These are phyloP conservation scores for Coenonympha glycerion DNA, from an alignment of 2,888 invertebrate genomes.

Conservation along the genomic window DNA sequence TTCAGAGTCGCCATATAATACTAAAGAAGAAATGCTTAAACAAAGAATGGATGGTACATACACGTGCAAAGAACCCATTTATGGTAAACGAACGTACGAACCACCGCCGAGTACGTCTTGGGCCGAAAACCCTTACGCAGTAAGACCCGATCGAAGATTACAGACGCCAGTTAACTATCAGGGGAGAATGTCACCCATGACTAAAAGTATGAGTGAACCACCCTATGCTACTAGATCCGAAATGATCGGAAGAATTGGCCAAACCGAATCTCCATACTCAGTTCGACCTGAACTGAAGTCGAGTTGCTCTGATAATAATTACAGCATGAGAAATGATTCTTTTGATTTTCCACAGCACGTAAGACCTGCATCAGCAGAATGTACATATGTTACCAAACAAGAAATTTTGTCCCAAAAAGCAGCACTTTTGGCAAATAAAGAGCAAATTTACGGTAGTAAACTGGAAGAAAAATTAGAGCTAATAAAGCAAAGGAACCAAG, in stretches of 20 bases:
- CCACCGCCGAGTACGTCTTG: constrained; percentile 63
- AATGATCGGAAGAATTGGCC: constrained; percentile 60
- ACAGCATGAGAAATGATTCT: constrained; percentile 48
- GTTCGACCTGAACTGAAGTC: constrained; percentile 62
- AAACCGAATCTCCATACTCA: constrained; percentile 60
- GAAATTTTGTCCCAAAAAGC: constrained; percentile 72
- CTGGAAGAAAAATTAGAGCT: constrained; percentile 71
- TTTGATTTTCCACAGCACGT: constrained; percentile 49
- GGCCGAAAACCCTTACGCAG: constrained; percentile 60
- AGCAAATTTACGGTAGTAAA: constrained; percentile 54
- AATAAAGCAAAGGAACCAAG: constrained; percentile 72
- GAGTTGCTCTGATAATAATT: constrained; percentile 63
- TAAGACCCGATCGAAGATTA: constrained; percentile 61
- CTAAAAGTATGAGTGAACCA: constrained; percentile 70
- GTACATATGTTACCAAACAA: constrained; percentile 70
- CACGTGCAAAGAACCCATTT: constrained; percentile 53
- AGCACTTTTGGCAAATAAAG: constrained; percentile 64
- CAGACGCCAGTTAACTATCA: constrained; percentile 62
- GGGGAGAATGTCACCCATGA: constrained; percentile 60
- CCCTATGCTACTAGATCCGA: constrained; percentile 65
- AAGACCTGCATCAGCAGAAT: constrained; percentile 66
- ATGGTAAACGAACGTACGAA: constrained; percentile 66
- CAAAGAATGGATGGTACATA: constrained; percentile 58
- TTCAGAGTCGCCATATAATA: constrained; percentile 70
- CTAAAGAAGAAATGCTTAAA: constrained; percentile 68